Percentiles rank a stretch among this genome's conserved stretches.
Evolutionary conservation across 2,797 vertebrate species (phyloP).

Genomic region (Brachyalestes nurse): DNA sequence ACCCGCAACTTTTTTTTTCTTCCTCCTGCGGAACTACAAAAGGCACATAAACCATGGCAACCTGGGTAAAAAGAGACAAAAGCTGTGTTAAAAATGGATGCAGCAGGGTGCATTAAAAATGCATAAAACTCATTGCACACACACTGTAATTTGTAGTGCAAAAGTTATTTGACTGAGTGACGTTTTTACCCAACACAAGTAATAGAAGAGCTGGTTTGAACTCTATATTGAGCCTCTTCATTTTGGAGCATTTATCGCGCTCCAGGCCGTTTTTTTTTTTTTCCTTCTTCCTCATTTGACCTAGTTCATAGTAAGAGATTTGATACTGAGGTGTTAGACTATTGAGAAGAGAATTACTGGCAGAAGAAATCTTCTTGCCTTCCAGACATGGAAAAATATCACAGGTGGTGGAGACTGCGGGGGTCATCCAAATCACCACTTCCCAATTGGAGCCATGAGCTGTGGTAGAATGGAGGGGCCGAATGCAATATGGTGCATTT

Average conservation of each 20-base stretch:
- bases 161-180: slow-evolving; percentile 30
- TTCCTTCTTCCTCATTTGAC: slow-evolving; percentile 39
- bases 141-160: slow-evolving; percentile 13
- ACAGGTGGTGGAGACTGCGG: slow-evolving; percentile 59
- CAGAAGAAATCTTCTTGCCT: slow-evolving; percentile 50
- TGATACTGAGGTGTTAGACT: slow-evolving; percentile 49
- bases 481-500: slow-evolving; percentile 60
- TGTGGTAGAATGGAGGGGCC: slow-evolving; percentile 44
- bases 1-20: background rate
- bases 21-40: slow-evolving; percentile 25
- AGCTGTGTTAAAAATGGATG: slow-evolving; percentile 27
- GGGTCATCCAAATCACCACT: slow-evolving; percentile 53
- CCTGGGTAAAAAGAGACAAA: slow-evolving; percentile 21
- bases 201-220: slow-evolving; percentile 13
- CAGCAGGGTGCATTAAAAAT: slow-evolving; percentile 7
- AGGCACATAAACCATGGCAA: background rate
- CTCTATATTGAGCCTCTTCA: slow-evolving; percentile 28
- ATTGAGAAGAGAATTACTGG: slow-evolving; percentile 53
- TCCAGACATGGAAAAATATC: slow-evolving; percentile 60
- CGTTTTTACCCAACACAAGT: slow-evolving; percentile 23
- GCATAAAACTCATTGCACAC: slow-evolving; percentile 7
- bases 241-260: slow-evolving; percentile 14
- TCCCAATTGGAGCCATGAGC: slow-evolving; percentile 46
- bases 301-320: slow-evolving; percentile 53
- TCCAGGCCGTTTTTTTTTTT: slow-evolving; percentile 2